phyloP scores from a whole-genome alignment of 1,140 invertebrate genomes.

The Melanaphis sacchari region DNA sequence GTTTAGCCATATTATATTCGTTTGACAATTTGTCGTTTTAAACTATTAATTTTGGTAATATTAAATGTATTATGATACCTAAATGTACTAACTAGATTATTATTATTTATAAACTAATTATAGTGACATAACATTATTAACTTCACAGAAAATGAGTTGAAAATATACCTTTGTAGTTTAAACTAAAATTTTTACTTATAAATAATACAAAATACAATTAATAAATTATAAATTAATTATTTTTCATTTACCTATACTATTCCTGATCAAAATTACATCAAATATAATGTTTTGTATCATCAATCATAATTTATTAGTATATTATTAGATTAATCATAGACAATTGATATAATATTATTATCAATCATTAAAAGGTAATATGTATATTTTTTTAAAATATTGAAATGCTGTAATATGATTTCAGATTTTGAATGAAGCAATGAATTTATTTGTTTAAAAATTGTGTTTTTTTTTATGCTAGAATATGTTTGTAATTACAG shows the following conservation, averaged over 20 bases:
- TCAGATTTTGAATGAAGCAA: not conserved
- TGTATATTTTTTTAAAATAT: not conserved
- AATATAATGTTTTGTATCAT: not conserved
- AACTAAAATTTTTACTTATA: not conserved
- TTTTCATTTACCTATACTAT: too few species aligned
- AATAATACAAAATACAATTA: not conserved
- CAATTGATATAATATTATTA: not conserved
- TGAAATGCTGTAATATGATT: not conserved
- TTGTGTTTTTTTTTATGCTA: too few species aligned
- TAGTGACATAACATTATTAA: slow-evolving; percentile 3
- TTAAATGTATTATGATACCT: slow-evolving; percentile 16
- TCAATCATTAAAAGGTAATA: not conserved
- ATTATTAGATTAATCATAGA: not conserved
- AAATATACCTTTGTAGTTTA: not conserved
- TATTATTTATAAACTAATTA: slow-evolving; percentile 19
- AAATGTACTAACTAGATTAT: slow-evolving; percentile 15
- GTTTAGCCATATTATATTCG: slow-evolving; percentile 14
- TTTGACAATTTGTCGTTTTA: not conserved
- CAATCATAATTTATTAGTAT: not conserved
- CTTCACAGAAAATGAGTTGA: not conserved
- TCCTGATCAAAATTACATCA: not conserved
- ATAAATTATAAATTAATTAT: too few species aligned
- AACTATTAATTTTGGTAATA: not conserved
- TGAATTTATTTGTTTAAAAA: not conserved
- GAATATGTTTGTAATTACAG: not conserved